These are phyloP conservation scores for Melinaea marsaeus DNA, from an alignment of 2,888 invertebrate genomes.

Conservation along the genomic window DNA sequence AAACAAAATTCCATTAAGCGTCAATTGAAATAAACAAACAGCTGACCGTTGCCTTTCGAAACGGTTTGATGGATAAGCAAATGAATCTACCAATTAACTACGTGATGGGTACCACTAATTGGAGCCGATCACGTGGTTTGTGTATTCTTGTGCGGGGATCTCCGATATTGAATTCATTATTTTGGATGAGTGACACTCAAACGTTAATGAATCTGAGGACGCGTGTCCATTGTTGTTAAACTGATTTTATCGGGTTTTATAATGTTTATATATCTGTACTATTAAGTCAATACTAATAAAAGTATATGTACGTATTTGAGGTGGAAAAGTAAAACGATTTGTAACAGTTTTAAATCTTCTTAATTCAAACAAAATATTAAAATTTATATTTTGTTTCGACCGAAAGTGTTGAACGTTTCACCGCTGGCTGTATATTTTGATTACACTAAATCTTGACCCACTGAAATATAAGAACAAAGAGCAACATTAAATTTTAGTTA, in stretches of 20 bases:
- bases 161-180: slow-evolving; percentile 28
- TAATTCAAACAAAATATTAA: background rate
- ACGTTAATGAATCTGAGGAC: slow-evolving; percentile 18
- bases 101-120: slow-evolving; percentile 42
- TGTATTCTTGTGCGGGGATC: slow-evolving; percentile 15
- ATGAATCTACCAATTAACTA: slow-evolving; percentile 51
- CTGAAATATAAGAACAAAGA: slow-evolving; percentile 14
- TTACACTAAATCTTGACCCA: slow-evolving; percentile 11
- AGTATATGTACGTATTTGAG: background rate
- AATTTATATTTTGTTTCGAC: background rate
- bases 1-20: slow-evolving; percentile 25
- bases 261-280: too few species aligned
- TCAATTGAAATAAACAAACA: slow-evolving; percentile 33
- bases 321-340: slow-evolving; percentile 1
- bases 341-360: background rate
- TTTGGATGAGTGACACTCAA: slow-evolving; percentile 27
- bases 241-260: slow-evolving; percentile 3
- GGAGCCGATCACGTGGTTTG: slow-evolving; percentile 31
- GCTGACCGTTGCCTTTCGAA: slow-evolving; percentile 33
- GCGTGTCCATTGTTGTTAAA: background rate
- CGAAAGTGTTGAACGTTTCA: slow-evolving; percentile 6
- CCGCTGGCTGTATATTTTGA: slow-evolving; percentile 2
- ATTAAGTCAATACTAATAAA: slow-evolving; percentile 5
- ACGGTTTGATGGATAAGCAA: slow-evolving; percentile 49
- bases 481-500: slow-evolving; percentile 22